Evolutionary conservation across 1,140 invertebrate species (phyloP).

Genomic region (Oryctes rhinoceros): DNA sequence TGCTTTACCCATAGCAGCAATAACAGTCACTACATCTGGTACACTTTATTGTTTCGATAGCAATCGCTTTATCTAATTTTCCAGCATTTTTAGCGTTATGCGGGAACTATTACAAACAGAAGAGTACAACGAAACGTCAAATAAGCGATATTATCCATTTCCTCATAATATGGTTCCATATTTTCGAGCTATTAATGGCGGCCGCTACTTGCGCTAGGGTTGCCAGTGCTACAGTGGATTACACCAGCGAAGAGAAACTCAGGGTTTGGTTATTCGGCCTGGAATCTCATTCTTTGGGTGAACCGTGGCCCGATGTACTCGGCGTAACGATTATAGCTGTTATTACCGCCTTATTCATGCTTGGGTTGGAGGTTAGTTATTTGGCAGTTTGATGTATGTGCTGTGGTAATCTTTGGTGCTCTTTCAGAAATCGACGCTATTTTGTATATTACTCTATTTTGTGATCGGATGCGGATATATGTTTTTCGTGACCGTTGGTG

Average conservation of each 20-base stretch:
- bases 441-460: constrained; percentile 55
- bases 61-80: background rate
- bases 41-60: constrained; percentile 25
- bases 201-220: constrained; percentile 70
- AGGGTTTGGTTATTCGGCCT: constrained; percentile 67
- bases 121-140: constrained; percentile 47
- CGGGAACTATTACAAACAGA: constrained; percentile 44
- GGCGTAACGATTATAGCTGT: constrained; percentile 73
- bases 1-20: constrained; percentile 53
- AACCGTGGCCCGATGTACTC: constrained; percentile 74
- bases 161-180: constrained; percentile 69
- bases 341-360: constrained; percentile 74
- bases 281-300: constrained; percentile 65
- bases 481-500: constrained; percentile 59
- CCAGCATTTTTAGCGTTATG: constrained; percentile 50
- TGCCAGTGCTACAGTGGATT: constrained; percentile 71
- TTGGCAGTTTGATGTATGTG: background rate
- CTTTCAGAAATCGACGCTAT: constrained; percentile 49
- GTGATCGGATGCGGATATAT: constrained; percentile 54
- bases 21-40: constrained; percentile 56
- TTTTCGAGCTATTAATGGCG: constrained; percentile 69
- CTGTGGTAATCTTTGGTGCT: background rate
- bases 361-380: constrained; percentile 70
- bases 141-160: constrained; percentile 59
- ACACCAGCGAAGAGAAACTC: constrained; percentile 69